Conservation (phyloP, 2,797 vertebrate genomes). For the Synaphobranchus kaupii region DNA sequence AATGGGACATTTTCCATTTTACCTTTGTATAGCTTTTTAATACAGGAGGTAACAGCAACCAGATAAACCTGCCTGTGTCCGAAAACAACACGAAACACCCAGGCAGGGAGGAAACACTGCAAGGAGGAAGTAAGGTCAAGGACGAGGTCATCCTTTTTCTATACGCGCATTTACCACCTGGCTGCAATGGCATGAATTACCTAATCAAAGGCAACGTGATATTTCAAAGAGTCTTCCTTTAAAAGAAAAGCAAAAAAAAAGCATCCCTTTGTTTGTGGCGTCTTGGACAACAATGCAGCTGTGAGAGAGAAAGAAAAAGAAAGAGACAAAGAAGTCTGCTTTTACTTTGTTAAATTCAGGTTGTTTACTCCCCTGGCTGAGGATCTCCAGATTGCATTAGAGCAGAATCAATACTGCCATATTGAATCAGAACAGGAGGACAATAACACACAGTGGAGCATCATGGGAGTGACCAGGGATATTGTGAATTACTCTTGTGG, state of each 20-base stretch:
- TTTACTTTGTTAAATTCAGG: conserved; percentile 65
- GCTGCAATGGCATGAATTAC: conserved; percentile 22
- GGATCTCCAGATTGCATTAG: conserved; percentile 70
- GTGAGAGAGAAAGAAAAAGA: neutral
- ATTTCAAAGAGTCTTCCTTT: conserved; percentile 2
- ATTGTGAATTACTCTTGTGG: conserved; percentile 52
- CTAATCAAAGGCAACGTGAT: neutral
- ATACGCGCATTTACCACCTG: conserved; percentile 21
- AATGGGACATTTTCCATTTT: neutral
- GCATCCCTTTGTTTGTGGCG: neutral
- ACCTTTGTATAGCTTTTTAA: neutral
- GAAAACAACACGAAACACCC: neutral
- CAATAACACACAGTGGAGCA: conserved; percentile 71
- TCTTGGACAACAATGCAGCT: conserved; percentile 9
- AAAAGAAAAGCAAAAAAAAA: conserved; percentile 9
- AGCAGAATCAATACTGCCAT: conserved; percentile 70
- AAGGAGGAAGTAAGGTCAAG: conserved; percentile 55
- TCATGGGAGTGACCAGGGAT: conserved; percentile 46
- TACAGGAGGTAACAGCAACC: neutral
- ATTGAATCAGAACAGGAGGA: conserved; percentile 68
- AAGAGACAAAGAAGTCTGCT: conserved; percentile 42
- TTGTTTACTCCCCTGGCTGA: conserved; percentile 63
- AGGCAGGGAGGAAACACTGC: conserved; percentile 12
- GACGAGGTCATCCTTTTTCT: conserved; percentile 49
- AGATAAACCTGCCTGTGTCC: neutral